These are phyloP conservation scores for Cyrtorhinus lividipennis DNA, from an alignment of 1,140 invertebrate species.

Conservation along the genomic window DNA sequence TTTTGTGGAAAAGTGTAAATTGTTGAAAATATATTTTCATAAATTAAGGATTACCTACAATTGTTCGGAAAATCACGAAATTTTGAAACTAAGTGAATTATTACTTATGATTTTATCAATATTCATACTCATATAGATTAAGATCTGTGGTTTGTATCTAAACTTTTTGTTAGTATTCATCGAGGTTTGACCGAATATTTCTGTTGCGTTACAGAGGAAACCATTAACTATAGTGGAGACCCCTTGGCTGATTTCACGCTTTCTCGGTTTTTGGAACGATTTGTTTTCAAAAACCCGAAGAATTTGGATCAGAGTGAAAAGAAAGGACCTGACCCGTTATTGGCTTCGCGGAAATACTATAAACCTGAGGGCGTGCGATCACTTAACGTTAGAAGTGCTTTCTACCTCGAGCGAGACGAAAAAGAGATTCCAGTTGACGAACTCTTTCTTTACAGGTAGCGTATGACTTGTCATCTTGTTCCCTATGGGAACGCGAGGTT, in stretches of 20 bases:
- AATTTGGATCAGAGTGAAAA: constrained; percentile 28
- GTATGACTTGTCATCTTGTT: constrained; percentile 29
- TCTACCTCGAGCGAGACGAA: constrained; percentile 52
- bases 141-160: too few species aligned
- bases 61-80: too few species aligned
- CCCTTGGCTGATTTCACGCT: constrained; percentile 82
- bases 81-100: too few species aligned
- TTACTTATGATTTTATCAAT: too few species aligned
- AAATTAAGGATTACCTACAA: too few species aligned
- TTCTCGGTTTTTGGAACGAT: constrained; percentile 81
- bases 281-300: constrained; percentile 94
- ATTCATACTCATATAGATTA: too few species aligned
- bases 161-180: too few species aligned
- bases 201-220: constrained; percentile 38
- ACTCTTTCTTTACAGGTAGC: constrained; percentile 58
- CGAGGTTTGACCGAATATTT: too few species aligned
- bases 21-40: too few species aligned
- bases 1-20: too few species aligned
- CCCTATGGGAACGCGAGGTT: too few species aligned
- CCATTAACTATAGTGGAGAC: constrained; percentile 76
- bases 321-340: constrained; percentile 35
- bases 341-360: constrained; percentile 44
- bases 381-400: constrained; percentile 47
- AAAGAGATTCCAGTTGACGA: constrained; percentile 66
- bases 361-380: constrained; percentile 42